Base-by-base conservation (phyloP, 2,113 vertebrate species). In the Origma solitaria region DNA sequence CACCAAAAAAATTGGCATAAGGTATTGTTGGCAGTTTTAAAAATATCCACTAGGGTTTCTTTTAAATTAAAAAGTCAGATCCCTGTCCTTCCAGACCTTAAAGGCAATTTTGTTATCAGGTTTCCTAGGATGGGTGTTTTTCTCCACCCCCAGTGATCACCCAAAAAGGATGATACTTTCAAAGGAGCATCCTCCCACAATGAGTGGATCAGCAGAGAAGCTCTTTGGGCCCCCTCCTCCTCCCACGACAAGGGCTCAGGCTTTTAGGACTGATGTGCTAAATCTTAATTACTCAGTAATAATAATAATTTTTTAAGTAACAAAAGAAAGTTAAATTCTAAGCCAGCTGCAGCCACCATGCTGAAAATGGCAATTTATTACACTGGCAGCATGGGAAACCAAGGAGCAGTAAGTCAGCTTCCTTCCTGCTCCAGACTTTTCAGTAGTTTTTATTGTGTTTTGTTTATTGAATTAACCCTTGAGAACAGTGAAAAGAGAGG, bases 391-490 rank as follows among this genome's bases (percentile, higher is more conserved):
- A 90, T 44, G 47, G 87, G 82, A 96, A 91, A 82, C 17, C 30
- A 64, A 90, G 68, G 30, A 83, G n/a, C 17, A 82, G 35, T 42
- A 93, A 94, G 40, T 54, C 77, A 88, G 47, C 44, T 95, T 96
- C 93, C 92, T 95, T 96, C 93, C 85, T 86, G 51, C n/a, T 81
- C 56, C 76, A 86, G 64, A 73, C 21, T 81, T 87, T 69, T 70
- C 68, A 80, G 86, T n/a, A 54, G 82, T 21, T 94, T 88, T 92
- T 58, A 90, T 66, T 93, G 64, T 88, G 38, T 78, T 92, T 73
- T 95, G 44, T 93, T 95, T 86, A 90, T 71, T 53, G 56, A 72
- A 70, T 86, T 88, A 94, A 94, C 35, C 20, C 56, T 75, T 80
- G 66, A 70, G 57, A 82, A 58, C 30, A 72, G 71, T 51, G 76